Evolutionary conservation across 2,888 invertebrate genomes (phyloP).

Genomic region (Drosophila hawaiiensis): DNA sequence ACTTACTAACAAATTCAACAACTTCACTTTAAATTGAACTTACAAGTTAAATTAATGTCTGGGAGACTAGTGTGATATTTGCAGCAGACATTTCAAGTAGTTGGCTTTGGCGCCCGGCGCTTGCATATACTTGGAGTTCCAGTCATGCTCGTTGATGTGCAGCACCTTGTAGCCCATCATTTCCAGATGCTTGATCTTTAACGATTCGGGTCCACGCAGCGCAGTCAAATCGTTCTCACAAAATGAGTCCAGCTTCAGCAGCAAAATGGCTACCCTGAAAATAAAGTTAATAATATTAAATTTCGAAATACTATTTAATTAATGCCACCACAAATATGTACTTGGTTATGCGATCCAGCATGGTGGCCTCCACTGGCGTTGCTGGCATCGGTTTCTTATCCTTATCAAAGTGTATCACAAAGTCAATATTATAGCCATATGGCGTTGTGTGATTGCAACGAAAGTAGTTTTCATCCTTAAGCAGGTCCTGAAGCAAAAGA

Average conservation of each 20-base stretch:
- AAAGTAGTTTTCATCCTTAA: constrained; percentile 78
- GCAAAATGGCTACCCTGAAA: constrained; percentile 82
- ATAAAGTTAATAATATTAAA: not conserved
- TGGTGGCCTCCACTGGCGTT: constrained; percentile 75
- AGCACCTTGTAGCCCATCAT: constrained; percentile 88
- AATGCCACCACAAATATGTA: constrained; percentile 33
- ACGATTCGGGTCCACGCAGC: constrained; percentile 86
- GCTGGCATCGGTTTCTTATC: constrained; percentile 73
- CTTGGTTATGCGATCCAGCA: constrained; percentile 84
- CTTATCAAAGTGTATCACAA: constrained; percentile 84
- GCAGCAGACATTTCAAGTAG: constrained; percentile 85
- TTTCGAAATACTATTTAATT: not conserved
- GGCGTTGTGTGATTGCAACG: constrained; percentile 84
- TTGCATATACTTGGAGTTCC: constrained; percentile 87
- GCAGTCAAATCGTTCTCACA: constrained; percentile 85
- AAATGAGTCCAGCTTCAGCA: constrained; percentile 85
- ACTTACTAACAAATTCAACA: constrained; percentile 1
- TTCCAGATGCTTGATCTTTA: constrained; percentile 88
- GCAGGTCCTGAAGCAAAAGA: constrained; percentile 65
- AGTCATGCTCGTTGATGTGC: constrained; percentile 86
- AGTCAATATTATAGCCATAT: constrained; percentile 85
- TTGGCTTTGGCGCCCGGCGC: constrained; percentile 85
- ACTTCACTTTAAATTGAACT: constrained; percentile 5
- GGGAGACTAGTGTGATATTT: constrained; percentile 64
- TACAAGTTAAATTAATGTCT: not conserved